Base-by-base conservation (phyloP, 2,888 invertebrate species). In the Drosophila paucipuncta region DNA sequence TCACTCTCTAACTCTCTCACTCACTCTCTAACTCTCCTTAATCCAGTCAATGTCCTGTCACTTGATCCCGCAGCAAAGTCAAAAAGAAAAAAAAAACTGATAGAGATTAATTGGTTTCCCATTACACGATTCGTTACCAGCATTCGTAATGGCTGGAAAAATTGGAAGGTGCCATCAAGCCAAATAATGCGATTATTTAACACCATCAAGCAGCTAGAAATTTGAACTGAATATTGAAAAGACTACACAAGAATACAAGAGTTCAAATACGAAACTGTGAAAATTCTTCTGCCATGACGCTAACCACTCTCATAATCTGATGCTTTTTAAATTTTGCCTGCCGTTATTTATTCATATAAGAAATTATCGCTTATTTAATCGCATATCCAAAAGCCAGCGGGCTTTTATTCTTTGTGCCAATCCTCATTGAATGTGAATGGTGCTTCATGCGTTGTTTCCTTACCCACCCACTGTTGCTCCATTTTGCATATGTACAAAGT, bases 291-390 rank as follows among this genome's bases (percentile, higher is more conserved):
- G 31, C 53, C 71, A 33, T 68, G 28, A 18, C 39, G 62, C 13
- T 16, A 37, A 37, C 53, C 60, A 39, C 54, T 33, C 33, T 28
- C 43, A 65, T 77, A 73, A 81, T 78, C 77, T 65, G 73, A 80
- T 76, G 57, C 52, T 43, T 49, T 65, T 60, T 37, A 52, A 73
- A 65, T 53, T 67, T 65, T 67, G 41, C 68, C 64, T 65, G 59
- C 47, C 10, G 5, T 73, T 80, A 80, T 82, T 91, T 91, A 91
- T 91, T 91, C 76, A 91, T 83, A 87, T 78, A 77, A 80, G 82
- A 86, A 89, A 91, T 92, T 89, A 91, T 92, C 91, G 73, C 78
- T 81, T 83, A 84, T 90, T 90, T 86, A 90, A 91, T 90, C 90
- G 67, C 68, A 70, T 76, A 75, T 74, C 58, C 62, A 52, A 49